These are phyloP conservation scores for Ictalurus punctatus DNA, from an alignment of 2,113 vertebrate species.

Conservation along the genomic window DNA sequence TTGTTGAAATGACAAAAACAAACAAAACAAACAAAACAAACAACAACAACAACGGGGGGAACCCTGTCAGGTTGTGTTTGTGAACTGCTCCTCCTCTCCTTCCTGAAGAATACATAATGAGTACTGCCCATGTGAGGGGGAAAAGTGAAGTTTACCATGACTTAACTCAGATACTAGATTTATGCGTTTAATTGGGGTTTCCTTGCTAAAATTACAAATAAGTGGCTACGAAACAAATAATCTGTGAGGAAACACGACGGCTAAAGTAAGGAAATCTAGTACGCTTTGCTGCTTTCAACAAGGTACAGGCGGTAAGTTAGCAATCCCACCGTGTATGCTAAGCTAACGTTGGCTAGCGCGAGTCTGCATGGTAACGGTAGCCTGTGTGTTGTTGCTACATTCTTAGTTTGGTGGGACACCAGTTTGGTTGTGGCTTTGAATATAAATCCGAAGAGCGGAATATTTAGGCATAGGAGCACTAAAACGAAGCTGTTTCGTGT, in stretches of 20 bases:
- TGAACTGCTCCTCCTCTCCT: constrained; percentile 42
- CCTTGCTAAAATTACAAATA: not conserved
- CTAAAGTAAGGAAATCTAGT: not conserved
- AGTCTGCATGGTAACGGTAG: not conserved
- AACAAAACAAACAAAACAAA: not conserved
- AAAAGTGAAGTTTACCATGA: constrained; percentile 53
- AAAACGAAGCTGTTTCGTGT: not conserved
- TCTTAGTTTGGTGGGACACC: too few species aligned
- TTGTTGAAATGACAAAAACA: not conserved
- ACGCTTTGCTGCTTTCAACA: constrained; percentile 1
- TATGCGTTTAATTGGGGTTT: not conserved
- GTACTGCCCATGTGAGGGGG: constrained; percentile 23
- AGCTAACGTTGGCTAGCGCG: constrained; percentile 29
- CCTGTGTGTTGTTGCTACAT: not conserved
- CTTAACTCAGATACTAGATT: not conserved
- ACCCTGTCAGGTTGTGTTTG: not conserved
- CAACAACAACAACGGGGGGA: too few species aligned
- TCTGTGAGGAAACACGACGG: not conserved
- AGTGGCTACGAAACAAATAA: not conserved
- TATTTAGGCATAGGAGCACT: too few species aligned
- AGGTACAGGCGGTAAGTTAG: constrained; percentile 48
- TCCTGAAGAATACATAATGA: constrained; percentile 30
- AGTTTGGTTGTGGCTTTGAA: not conserved
- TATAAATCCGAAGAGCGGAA: not conserved
- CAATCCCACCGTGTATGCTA: constrained; percentile 34